Evolutionary conservation across 2,888 invertebrate genomes (phyloP), one percentile per base, ranked within the genome.

Genomic region (Microchrysa polita): DNA sequence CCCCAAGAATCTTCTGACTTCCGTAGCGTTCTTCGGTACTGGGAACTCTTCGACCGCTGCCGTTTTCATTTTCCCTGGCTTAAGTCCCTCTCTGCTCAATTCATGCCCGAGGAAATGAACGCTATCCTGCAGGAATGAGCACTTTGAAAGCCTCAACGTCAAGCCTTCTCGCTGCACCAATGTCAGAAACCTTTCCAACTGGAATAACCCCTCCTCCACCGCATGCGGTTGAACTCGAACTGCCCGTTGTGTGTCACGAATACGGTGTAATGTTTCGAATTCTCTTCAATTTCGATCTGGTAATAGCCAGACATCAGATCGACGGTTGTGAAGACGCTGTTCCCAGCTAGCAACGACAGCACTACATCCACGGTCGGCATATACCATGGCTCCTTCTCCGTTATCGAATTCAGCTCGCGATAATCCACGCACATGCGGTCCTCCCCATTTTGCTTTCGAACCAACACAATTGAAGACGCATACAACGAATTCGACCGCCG

Each of bases 361-460:
- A 52, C 52, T 16, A 5, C 52, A 52, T 52, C 52, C 4, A 52
- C 52, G 7, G 52, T 52, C 4, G 52, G 52, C 5, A 52, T 52
- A 48, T 20, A 42, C 23, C 53, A 67, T 16, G 67, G 52, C 16
- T 52, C 52, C 52, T 52, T 52, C 52, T 52, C 52, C 5, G 52
- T 14, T 16, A 52, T 52, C 52, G 52, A 14, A 12, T 52, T 52
- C 5, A 52, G 16, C 16, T 16, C n/a, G 2, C 10, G 52, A 16
- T n/a, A 52, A 16, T 52, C 52, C 2, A 16, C 7, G 27, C 27
- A 34, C 27, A 34, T 34, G 4, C 27, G 2, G 27, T 34, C 27
- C 27, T 34, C 27, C 7, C 27, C 27, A 34, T 34, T 34, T 34
- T 34, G 27, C 27, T 34, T 34, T 34, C 27, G 27, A 34, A 34